These are phyloP conservation scores for Sebastes iracundus DNA, from an alignment of 2,797 vertebrate species.

Conservation along the genomic window DNA sequence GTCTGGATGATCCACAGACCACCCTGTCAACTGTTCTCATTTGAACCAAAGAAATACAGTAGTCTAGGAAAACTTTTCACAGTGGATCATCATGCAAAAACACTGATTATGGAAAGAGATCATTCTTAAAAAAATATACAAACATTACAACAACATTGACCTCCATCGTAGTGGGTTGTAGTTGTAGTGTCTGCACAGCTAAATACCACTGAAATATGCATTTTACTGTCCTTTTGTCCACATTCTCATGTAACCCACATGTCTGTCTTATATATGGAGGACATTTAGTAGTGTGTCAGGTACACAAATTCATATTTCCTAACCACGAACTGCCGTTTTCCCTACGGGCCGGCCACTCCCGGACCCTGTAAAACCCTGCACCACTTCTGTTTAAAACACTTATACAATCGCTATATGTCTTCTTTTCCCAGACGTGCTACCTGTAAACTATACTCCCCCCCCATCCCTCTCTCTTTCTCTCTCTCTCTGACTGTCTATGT, in stretches of 20 bases:
- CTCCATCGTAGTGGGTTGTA: background rate
- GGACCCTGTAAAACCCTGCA: constrained; percentile 40
- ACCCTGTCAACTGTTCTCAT: background rate
- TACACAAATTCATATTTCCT: constrained; percentile 44
- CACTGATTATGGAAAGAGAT: background rate
- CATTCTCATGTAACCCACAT: background rate
- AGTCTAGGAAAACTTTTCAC: background rate
- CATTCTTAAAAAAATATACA: background rate
- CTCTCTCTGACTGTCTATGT: background rate
- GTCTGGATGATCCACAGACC: background rate
- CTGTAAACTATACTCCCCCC: constrained; percentile 48
- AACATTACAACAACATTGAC: background rate
- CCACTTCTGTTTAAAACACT: constrained; percentile 50
- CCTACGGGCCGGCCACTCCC: constrained; percentile 9
- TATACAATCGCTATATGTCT: constrained; percentile 35
- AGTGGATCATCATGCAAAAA: background rate
- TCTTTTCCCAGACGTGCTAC: constrained; percentile 47
- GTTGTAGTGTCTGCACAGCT: background rate
- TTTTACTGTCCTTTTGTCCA: background rate
- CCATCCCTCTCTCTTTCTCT: no score
- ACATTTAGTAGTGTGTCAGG: constrained; percentile 7
- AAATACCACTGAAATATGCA: background rate
- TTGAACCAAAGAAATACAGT: background rate
- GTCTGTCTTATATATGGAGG: background rate
- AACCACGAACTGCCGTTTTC: constrained; percentile 11